Base-by-base conservation (phyloP, 2,888 invertebrate genomes). In the Synergus itoensis region DNA sequence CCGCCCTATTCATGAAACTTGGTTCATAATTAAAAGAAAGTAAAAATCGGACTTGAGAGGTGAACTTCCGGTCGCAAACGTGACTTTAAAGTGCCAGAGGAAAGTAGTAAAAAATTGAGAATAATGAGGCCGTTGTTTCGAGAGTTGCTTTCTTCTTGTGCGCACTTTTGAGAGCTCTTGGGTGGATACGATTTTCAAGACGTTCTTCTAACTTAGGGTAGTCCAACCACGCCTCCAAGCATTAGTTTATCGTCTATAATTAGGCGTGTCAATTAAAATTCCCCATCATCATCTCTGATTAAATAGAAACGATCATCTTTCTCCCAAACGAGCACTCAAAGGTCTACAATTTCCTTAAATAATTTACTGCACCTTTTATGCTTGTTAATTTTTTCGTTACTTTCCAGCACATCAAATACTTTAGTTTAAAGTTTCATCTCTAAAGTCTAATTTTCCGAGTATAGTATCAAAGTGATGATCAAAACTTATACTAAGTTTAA, bases 1-100 rank as follows among this genome's bases (percentile, higher is more conserved):
- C 81, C 77, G 21, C 73, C 77, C 76, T 77, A 80, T 81, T 77
- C 77, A 80, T 67, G 77, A 82, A 84, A 87, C 85, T 84, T 85
- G 83, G 80, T 80, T 83, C 83, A 86, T 87, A 88, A 89, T 89
- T 88, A 88, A 88, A 89, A 88, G 87, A 87, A 85, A 88, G 87
- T 88, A 87, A 88, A 86, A 89, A 88, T 89, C 86, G 88, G 84
- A 86, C 85, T 79, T 85, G 82, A 85, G 83, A 80, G 83, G 84
- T 82, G 81, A 84, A 86, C 81, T 87, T 84, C 85, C 85, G 80
- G 80, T 78, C 79, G 84, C 86, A 88, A 85, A 86, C 87, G 87
- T 88, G 85, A 87, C 87, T 83, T 84, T 83, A 84, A 87, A 84
- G 80, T 81, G 84, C 79, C 84, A 80, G 84, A 77, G 81, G 75